Conservation (phyloP, 2,113 vertebrate species). For the Donacobius atricapilla region DNA sequence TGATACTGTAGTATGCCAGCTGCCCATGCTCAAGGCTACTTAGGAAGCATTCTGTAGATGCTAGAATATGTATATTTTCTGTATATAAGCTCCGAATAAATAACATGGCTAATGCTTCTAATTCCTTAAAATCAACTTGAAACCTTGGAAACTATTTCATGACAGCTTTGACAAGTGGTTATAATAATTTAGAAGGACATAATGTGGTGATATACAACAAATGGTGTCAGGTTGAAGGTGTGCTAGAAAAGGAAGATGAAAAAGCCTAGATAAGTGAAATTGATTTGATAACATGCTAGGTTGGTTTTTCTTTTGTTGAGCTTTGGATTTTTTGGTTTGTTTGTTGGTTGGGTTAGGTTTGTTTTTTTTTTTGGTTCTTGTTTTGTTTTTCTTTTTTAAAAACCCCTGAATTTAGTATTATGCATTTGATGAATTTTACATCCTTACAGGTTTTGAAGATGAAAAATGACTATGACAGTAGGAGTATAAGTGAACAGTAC, state of each 20-base stretch:
- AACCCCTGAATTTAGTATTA: neutral
- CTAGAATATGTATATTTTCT: constrained; percentile 21
- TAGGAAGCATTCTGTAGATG: neutral
- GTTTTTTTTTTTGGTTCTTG: neutral
- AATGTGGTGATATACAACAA: neutral
- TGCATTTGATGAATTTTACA: neutral
- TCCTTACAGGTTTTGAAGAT: neutral
- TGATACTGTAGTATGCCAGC: neutral
- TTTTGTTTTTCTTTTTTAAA: neutral
- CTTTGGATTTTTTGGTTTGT: neutral
- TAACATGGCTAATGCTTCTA: constrained; percentile 49
- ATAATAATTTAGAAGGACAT: constrained; percentile 54
- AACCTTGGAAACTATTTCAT: constrained; percentile 64
- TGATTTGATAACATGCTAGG: neutral
- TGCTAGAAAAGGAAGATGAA: neutral
- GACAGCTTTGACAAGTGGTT: constrained; percentile 49
- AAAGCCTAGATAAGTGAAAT: constrained; percentile 16
- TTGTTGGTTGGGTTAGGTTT: neutral
- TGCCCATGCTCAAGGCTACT: constrained; percentile 24
- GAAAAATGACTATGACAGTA: neutral
- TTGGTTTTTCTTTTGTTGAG: neutral
- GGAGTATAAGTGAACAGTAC: neutral
- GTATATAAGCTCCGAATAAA: constrained; percentile 62
- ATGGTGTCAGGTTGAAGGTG: neutral
- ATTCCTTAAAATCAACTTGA: constrained; percentile 69